Evolutionary conservation across 2,888 invertebrate genomes (phyloP).

Genomic region (Erebia aethiops): DNA sequence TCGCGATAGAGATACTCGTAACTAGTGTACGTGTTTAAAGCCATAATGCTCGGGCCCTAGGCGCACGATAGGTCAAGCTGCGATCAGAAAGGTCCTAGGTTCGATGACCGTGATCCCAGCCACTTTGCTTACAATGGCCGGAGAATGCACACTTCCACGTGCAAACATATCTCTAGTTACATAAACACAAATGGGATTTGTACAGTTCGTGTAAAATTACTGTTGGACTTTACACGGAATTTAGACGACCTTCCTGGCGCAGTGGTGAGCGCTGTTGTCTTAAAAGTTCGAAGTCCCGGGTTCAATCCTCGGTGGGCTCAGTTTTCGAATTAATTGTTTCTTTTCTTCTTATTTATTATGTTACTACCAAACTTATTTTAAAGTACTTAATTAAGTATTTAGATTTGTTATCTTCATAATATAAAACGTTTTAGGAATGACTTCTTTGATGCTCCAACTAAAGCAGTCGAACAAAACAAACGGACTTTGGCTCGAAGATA

Average conservation of each 20-base stretch:
- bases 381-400: background rate
- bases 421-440: background rate
- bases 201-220: background rate
- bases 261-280: no score
- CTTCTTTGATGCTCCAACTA: background rate
- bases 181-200: constrained; percentile 10
- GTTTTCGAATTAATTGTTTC: no score
- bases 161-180: background rate
- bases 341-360: no score
- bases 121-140: constrained; percentile 33
- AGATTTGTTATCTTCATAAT: background rate
- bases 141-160: constrained; percentile 9
- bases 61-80: constrained; percentile 38
- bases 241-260: background rate
- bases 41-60: constrained; percentile 26
- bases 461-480: background rate
- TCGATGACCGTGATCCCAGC: constrained; percentile 37
- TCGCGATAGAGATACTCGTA: constrained; percentile 14
- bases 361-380: no score
- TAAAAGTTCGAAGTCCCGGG: no score
- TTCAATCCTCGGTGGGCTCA: no score
- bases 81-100: constrained; percentile 36
- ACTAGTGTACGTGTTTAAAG: constrained; percentile 22
- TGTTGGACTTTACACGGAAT: background rate
- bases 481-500: background rate